A percentile compares a stretch with the other conserved stretches of the same genome.
These are phyloP conservation scores for Sebastes matsubarae DNA, from an alignment of 2,797 vertebrate species.

Conservation along the genomic window DNA sequence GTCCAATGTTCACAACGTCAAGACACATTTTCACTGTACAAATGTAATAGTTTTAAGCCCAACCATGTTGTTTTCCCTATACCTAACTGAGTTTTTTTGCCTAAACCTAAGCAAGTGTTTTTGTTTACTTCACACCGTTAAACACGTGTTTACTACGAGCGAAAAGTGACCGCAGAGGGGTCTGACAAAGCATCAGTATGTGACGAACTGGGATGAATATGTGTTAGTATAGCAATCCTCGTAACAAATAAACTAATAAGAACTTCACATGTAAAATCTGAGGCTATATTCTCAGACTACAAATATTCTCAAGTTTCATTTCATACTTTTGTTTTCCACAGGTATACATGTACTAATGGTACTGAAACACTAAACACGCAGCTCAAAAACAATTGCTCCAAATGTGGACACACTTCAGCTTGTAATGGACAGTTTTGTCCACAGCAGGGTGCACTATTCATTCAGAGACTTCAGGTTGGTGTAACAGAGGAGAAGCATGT, in stretches of 20 bases:
- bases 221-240: too few relatives aligned
- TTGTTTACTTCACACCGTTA: too few relatives aligned
- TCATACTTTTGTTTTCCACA: not conserved
- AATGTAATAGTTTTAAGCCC: too few relatives aligned
- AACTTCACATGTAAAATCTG: not conserved
- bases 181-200: too few relatives aligned
- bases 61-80: too few relatives aligned
- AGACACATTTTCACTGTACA: too few relatives aligned
- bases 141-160: too few relatives aligned
- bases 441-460: slow-evolving; percentile 20
- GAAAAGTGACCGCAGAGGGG: too few relatives aligned
- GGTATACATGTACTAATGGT: not conserved
- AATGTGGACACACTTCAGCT: not conserved
- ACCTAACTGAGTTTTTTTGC: rapidly evolving
- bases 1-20: too few relatives aligned
- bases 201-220: too few relatives aligned
- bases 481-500: not conserved
- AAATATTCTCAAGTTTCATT: not conserved
- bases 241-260: too few relatives aligned
- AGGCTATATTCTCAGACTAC: not conserved
- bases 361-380: not conserved
- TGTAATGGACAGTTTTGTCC: slow-evolving; percentile 17
- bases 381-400: not conserved
- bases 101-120: too few relatives aligned
- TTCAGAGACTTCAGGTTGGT: not conserved